Evolutionary conservation across 1,140 invertebrate species (phyloP), one percentile per base, ranked within the genome.

Genomic region (Trachymyrmex septentrionalis): DNA sequence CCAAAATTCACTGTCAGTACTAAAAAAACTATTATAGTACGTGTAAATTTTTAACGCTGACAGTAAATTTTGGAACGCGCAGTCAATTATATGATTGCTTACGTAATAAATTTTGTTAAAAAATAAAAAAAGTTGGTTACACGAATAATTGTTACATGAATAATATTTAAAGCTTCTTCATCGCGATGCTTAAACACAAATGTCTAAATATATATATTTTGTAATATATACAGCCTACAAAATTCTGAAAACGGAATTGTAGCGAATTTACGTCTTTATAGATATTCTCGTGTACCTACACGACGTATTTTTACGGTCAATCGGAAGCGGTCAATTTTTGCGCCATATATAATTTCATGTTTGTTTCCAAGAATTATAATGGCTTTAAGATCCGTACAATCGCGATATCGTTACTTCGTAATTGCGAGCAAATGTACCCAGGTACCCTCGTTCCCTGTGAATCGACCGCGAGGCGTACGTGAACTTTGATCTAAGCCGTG

Each of bases 401-500:
- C 55, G 69, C 14, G 48, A 19, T 38, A 75, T 84, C 27, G 21
- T 50, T 82, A 61, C 76, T 14, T 10, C 34, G 78, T 76, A 85
- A 77, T 75, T 89, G 71, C 87, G 75, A 50, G 82, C 71, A 69
- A 66, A 55, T 19, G 53, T 67, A 55, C 44, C 19, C 27, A 50
- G 16, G 6, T 44, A 72, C 16, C 16, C 53, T 48, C 53, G 53
- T 72, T 44, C 67, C n/a, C 21, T 10, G 50, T 21, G n/a, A 34
- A 55, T 27, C 57, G 21, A 27, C 55, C 82, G 50, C 27, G 69
- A 27, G 75, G 64, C 19, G 82, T 86, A 89, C 87, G 88, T 89
- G 87, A 89, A 89, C 87, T 89, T 88, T 66, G 86, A 90, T 89
- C 86, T 89, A 82, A 86, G 76, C 80, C 67, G 48, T 59, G 55